Percentiles rank a stretch among this genome's conserved stretches.
Conservation (phyloP, 2,797 vertebrate genomes). For the Melanotaenia pygmaea region DNA sequence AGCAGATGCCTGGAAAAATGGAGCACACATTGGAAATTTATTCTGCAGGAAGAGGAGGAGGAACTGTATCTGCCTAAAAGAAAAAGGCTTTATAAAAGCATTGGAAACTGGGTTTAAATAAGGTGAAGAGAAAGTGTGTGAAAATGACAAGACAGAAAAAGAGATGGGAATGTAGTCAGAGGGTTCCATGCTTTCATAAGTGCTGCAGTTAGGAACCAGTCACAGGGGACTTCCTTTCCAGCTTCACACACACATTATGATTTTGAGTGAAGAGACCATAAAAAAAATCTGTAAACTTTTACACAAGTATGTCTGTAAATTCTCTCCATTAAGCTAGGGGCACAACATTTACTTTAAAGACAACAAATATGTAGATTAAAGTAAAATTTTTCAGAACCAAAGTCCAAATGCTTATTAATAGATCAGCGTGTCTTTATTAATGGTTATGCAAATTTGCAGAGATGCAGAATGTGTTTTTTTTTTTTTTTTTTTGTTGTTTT, state of each 20-base stretch:
- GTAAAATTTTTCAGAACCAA: too few relatives aligned
- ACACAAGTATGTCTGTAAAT: too few relatives aligned
- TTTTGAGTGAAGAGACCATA: background rate
- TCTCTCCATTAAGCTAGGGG: too few relatives aligned
- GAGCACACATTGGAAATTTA: slow-evolving; percentile 41
- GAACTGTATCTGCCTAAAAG: background rate
- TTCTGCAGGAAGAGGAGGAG: background rate
- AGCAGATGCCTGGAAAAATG: slow-evolving; percentile 54
- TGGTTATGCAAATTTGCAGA: too few relatives aligned
- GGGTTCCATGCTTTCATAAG: slow-evolving; percentile 48
- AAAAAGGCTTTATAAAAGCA: slow-evolving; percentile 25
- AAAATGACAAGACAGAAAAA: slow-evolving; percentile 26
- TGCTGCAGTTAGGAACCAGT: slow-evolving; percentile 27
- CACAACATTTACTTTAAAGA: too few relatives aligned
- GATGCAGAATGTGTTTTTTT: too few relatives aligned
- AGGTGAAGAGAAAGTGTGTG: slow-evolving; percentile 50
- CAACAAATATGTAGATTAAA: too few relatives aligned
- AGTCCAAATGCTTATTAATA: too few relatives aligned
- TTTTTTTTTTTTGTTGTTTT: too few relatives aligned
- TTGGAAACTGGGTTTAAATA: slow-evolving; percentile 38
- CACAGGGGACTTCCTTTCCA: slow-evolving; percentile 23
- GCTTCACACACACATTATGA: background rate
- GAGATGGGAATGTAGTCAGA: slow-evolving; percentile 1
- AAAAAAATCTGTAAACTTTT: too few relatives aligned
- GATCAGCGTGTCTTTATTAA: too few relatives aligned